These are phyloP conservation scores for Sphaeridia pumilis DNA, from an alignment of 2,888 invertebrate genomes.

Conservation along the genomic window DNA sequence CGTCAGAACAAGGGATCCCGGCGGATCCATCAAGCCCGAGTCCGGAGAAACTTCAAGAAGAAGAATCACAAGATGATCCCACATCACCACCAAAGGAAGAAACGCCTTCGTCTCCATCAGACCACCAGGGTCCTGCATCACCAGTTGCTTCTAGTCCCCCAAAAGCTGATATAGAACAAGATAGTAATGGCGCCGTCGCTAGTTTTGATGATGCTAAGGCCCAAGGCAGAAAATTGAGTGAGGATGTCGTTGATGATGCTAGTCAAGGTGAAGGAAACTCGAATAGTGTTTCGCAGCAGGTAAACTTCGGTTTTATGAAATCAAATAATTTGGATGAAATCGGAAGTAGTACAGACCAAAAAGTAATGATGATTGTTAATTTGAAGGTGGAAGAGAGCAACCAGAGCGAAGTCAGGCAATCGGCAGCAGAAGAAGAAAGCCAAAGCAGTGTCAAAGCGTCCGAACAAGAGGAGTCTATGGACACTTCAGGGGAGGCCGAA, in stretches of 20 bases:
- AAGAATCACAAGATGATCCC: neutral
- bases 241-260: neutral
- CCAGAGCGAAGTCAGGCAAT: neutral
- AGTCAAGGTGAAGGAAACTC: too few species aligned
- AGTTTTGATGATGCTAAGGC: slow-evolving; percentile 6
- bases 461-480: slow-evolving; percentile 11
- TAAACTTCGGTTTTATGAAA: too few species aligned
- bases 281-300: too few species aligned
- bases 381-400: neutral
- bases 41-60: too few species aligned
- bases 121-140: slow-evolving; percentile 12
- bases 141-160: neutral
- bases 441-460: slow-evolving; percentile 3
- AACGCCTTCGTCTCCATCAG: slow-evolving; percentile 7
- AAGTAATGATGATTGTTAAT: neutral
- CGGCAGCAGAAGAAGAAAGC: slow-evolving; percentile 12
- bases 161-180: neutral
- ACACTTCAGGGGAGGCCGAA: neutral
- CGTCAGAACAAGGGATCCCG: too few species aligned
- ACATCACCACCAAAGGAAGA: slow-evolving; percentile 2
- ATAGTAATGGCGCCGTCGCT: neutral
- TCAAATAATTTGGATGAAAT: too few species aligned
- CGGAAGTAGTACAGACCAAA: too few species aligned
- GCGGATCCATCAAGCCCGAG: too few species aligned
- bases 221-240: too few species aligned